Percentiles rank a stretch among this genome's conserved stretches.
Evolutionary conservation across 2,888 invertebrate species (phyloP).

Genomic region (Pyrochroa serraticornis): DNA sequence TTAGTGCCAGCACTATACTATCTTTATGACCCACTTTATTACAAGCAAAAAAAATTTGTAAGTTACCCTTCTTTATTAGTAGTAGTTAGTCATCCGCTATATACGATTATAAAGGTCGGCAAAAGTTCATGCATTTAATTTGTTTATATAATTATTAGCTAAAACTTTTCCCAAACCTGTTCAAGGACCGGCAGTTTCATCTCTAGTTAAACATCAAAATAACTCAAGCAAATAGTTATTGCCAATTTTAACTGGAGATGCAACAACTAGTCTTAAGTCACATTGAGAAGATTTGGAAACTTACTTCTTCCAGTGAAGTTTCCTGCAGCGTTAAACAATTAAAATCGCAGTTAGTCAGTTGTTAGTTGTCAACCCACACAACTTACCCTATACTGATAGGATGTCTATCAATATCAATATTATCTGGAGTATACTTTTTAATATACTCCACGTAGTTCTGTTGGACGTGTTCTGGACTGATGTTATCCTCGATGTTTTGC

Average conservation of each 20-base stretch:
- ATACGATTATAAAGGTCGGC: background rate
- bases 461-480: constrained; percentile 67
- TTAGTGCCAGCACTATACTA: too few relatives aligned
- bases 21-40: too few relatives aligned
- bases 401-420: constrained; percentile 65
- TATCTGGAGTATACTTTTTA: constrained; percentile 64
- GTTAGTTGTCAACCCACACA: background rate
- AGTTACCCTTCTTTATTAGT: too few relatives aligned
- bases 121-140: background rate
- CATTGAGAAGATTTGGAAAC: constrained; percentile 53
- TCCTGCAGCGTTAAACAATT: constrained; percentile 65
- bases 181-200: too few relatives aligned
- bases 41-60: too few relatives aligned
- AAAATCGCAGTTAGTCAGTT: background rate
- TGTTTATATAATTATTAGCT: background rate
- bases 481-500: constrained; percentile 65
- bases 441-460: constrained; percentile 60
- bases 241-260: too few relatives aligned
- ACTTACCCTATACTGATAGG: constrained; percentile 70
- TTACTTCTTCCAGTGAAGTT: constrained; percentile 97
- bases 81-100: too few relatives aligned
- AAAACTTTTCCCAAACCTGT: background rate
- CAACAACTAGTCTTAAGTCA: too few relatives aligned
- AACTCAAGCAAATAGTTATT: too few relatives aligned
- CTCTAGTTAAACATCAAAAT: too few relatives aligned